phyloP scores from a whole-genome alignment of 2,113 vertebrate species.

The Solea senegalensis region DNA sequence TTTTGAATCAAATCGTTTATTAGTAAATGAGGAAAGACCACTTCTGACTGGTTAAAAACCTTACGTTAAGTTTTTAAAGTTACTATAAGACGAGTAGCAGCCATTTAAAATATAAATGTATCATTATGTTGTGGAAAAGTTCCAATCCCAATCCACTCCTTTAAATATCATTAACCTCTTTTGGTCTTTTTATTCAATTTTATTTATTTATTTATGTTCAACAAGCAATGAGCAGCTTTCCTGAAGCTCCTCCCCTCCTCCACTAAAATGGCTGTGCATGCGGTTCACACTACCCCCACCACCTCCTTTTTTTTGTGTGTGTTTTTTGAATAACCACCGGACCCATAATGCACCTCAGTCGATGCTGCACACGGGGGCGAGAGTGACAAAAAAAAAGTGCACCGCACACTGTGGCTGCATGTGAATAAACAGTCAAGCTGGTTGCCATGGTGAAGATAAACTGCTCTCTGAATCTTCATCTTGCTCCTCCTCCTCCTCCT shows the following conservation, averaged over 20 bases:
- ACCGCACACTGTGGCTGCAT: conserved; percentile 92
- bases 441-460: conserved; percentile 90
- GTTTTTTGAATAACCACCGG: conserved; percentile 79
- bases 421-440: conserved; percentile 86
- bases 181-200: conserved; percentile 47
- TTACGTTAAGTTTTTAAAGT: too few species aligned
- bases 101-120: too few species aligned
- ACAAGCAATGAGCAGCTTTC: conserved; percentile 61
- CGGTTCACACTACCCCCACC: conserved; percentile 30
- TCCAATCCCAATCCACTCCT: conserved; percentile 13
- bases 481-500: conserved; percentile 82
- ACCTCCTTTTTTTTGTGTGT: conserved; percentile 18
- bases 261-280: conserved; percentile 90
- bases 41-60: too few species aligned
- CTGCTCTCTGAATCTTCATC: conserved; percentile 97
- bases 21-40: neutral
- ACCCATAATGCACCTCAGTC: conserved; percentile 88
- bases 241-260: conserved; percentile 60
- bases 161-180: conserved; percentile 50
- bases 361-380: conserved; percentile 66
- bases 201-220: conserved; percentile 34
- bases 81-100: too few species aligned
- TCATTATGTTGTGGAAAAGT: conserved; percentile 14
- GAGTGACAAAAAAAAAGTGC: conserved; percentile 47
- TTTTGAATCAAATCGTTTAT: neutral